Base-by-base conservation (phyloP, 2,113 vertebrate genomes). In the Cochlearius cochlearius region DNA sequence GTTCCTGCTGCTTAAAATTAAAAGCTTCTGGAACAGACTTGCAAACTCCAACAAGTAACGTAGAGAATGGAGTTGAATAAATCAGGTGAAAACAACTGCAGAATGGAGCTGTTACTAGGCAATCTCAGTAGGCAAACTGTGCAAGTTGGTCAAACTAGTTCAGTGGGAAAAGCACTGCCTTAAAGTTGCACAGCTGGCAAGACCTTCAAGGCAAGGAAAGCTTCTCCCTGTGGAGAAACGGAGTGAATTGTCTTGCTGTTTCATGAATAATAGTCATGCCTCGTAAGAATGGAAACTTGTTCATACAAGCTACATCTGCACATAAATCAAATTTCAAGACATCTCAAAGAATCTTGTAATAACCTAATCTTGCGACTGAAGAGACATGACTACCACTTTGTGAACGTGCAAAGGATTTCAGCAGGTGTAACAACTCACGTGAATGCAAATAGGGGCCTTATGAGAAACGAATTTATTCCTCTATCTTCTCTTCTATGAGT, bases 1-100 rank as follows among this genome's bases (percentile, higher is more conserved):
- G 25, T 25, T 74, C 98, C 98, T 64, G 95, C 96, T 97, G 97
- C 80, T 98, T 95, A 92, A 97, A 98, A 98, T 98, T 30, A 96
- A 97, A 98, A 95, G 84, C 95, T 97, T 91, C 92, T 90, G 64
- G 53, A 92, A 90, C 63, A 0, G 2, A 85, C 88, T 76, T 75
- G 66, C 64, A 92, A 96, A 96, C 50, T 91, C 89, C 93, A 91
- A 88, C 32, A n/a, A 96, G 77, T 74, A 82, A 34, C 12, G 69
- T 26, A 67, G n/a, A 74, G 80, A 76, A n/a, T 0, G 22, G 22
- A 83, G 93, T 25, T 15, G 76, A 95, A 96, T 69, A 94, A 93
- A 91, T 95, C 91, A 90, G 89, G 88, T 91, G 68, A 38, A 90
- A 69, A 47, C 43, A 88, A 43, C 11, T 1, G 16, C 38, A 81